Conservation (phyloP, 2,888 invertebrate genomes). For the Trissolcus japonicus region DNA sequence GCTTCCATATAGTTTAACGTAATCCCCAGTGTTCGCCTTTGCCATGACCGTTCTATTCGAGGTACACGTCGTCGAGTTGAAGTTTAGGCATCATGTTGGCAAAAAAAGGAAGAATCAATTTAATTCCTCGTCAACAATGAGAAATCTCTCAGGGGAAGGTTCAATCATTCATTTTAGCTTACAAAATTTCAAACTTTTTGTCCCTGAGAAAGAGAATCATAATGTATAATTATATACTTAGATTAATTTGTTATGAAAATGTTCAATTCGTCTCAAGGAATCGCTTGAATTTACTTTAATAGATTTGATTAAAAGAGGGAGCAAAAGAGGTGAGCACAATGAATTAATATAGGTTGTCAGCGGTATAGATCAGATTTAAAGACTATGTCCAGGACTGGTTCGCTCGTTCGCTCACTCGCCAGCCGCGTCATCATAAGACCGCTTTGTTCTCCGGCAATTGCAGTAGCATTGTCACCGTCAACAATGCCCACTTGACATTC, state of each 20-base stretch:
- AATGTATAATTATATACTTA: not conserved
- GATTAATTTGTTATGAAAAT: too few relatives aligned
- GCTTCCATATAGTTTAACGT: conserved; percentile 66
- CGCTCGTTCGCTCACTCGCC: conserved; percentile 67
- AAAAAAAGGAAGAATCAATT: conserved; percentile 31
- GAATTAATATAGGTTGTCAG: conserved; percentile 27
- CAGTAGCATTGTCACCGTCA: conserved; percentile 76
- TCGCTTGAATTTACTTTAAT: not conserved
- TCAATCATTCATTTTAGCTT: not conserved
- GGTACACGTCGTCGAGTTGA: conserved; percentile 45
- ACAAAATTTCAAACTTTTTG: not conserved
- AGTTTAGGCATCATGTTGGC: conserved; percentile 30
- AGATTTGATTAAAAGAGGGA: not conserved
- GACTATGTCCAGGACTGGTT: conserved; percentile 67
- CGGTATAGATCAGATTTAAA: conserved; percentile 41
- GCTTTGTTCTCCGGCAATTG: conserved; percentile 76
- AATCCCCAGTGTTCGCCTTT: conserved; percentile 65
- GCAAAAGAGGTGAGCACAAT: not conserved
- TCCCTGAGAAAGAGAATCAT: not conserved
- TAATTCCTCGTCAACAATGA: conserved; percentile 30
- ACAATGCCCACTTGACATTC: conserved; percentile 77
- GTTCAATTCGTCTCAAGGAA: not conserved
- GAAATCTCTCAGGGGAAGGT: conserved; percentile 8
- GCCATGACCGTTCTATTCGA: conserved; percentile 59
- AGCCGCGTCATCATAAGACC: conserved; percentile 76